These are phyloP conservation scores for Cromileptes altivelis DNA, from an alignment of 2,113 vertebrate genomes.

Conservation along the genomic window DNA sequence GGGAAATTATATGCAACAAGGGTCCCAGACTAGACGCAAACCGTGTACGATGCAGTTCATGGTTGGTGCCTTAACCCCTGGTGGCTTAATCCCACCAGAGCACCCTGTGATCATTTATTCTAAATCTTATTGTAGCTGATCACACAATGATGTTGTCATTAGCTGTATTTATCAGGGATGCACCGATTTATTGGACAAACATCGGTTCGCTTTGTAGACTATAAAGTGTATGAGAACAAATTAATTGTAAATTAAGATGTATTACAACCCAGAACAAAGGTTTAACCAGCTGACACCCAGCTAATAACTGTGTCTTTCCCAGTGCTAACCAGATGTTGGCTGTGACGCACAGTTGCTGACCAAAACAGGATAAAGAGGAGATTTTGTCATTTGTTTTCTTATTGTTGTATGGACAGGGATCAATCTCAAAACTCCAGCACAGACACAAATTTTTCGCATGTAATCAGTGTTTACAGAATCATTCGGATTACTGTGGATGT, in stretches of 20 bases:
- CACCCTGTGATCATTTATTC: neutral
- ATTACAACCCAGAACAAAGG: too few species aligned
- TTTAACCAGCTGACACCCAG: too few species aligned
- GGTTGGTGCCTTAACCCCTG: neutral
- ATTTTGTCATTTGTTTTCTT: neutral
- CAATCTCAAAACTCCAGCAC: neutral
- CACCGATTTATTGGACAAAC: too few species aligned
- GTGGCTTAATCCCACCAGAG: neutral
- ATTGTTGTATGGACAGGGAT: neutral
- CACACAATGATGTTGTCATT: neutral
- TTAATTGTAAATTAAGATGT: too few species aligned
- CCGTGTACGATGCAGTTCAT: neutral
- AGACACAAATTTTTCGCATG: conserved; percentile 4
- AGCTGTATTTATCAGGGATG: neutral
- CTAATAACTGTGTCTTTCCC: too few species aligned
- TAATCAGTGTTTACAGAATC: conserved; percentile 21
- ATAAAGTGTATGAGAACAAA: too few species aligned
- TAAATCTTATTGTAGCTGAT: neutral
- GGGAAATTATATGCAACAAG: neutral
- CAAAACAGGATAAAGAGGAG: neutral
- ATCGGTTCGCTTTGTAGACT: too few species aligned
- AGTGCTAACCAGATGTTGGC: too few species aligned
- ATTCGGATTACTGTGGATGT: conserved; percentile 32
- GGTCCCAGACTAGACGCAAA: neutral
- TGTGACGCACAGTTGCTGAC: too few species aligned